Base-by-base conservation (phyloP, 2,888 invertebrate genomes). In the Girardia tigrina region DNA sequence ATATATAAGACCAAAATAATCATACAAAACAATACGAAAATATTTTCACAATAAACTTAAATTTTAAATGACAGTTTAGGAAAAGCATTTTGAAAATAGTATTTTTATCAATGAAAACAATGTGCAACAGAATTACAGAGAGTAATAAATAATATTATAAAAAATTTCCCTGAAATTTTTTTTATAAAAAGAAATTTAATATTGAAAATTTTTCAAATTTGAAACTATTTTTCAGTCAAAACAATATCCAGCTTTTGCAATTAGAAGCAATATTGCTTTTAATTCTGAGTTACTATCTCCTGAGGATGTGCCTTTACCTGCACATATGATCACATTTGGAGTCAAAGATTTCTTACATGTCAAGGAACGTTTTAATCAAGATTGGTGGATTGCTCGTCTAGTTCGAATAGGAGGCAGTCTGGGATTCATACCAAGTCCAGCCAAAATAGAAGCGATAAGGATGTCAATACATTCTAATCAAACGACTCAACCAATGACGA, bases 331-430 rank as follows among this genome's bases (percentile, higher is more conserved):
- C 6, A 72, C n/a, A 27, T 72, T 72, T 26, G 72, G 72, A 72
- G 72, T 72, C 8, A 16, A 29, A 29, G 72, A 72, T 26, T 72
- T 26, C n/a, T 29, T 72, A n/a, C 72, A 72, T 29, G 29, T 72
- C 27, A 72, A 72, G 28, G 26, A 12, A n/a, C 26, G 72, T 29
- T 12, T 72, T 8, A 72, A 72, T n/a, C 20, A 72, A 28, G 72
- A 72, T 26, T 72, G 72, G 72, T 72, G 72, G 72, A 72, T 72
- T 29, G 72, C 28, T 14, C n/a, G 72, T 6, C 72, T 72, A 16
- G 72, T 72, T 12, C 27, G 72, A 28, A 72, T 72, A 26, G 29
- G 29, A 8, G n/a, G 26, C n/a, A 29, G 29, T n/a, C 27, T 72
- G 6, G 72, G 72, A 16, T 72, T 72, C 27, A 72, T 72, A 26